A percentile compares a stretch with the other conserved stretches of the same genome.
These are phyloP conservation scores for Peromyscus nudipes DNA, from an alignment of 2,797 vertebrate genomes.

Conservation along the genomic window DNA sequence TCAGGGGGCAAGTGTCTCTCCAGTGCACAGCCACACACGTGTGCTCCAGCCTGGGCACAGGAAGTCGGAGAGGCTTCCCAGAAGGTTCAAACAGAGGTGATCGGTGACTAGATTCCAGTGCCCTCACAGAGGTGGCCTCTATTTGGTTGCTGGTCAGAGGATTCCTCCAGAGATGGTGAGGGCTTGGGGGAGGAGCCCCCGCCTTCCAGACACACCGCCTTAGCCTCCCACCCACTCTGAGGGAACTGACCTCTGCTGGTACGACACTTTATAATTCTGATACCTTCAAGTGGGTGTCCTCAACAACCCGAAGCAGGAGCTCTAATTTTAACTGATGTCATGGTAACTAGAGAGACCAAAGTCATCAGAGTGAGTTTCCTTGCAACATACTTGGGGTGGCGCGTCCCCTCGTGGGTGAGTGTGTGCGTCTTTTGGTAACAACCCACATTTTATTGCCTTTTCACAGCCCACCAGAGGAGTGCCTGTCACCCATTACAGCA, in stretches of 20 bases:
- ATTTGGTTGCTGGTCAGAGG: neutral
- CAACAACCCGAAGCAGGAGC: conserved; percentile 14
- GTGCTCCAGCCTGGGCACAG: neutral
- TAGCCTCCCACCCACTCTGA: neutral
- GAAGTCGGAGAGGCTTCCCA: neutral
- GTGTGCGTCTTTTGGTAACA: neutral
- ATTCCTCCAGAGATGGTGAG: neutral
- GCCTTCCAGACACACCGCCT: neutral
- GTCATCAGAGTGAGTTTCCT: conserved; percentile 12
- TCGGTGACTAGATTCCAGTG: neutral
- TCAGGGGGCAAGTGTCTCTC: neutral
- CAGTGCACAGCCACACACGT: neutral
- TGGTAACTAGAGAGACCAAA: conserved; percentile 22
- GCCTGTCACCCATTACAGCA: conserved; percentile 7
- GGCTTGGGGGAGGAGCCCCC: neutral
- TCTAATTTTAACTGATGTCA: conserved; percentile 46
- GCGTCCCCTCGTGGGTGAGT: neutral
- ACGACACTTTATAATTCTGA: neutral
- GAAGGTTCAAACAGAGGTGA: neutral
- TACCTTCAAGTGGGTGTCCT: conserved; percentile 14
- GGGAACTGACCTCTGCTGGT: neutral
- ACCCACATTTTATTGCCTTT: neutral
- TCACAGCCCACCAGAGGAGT: neutral
- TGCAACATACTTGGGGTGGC: neutral
- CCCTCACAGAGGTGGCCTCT: too few relatives aligned